phyloP scores from a whole-genome alignment of 2,113 vertebrate genomes.

The Charina bottae region DNA sequence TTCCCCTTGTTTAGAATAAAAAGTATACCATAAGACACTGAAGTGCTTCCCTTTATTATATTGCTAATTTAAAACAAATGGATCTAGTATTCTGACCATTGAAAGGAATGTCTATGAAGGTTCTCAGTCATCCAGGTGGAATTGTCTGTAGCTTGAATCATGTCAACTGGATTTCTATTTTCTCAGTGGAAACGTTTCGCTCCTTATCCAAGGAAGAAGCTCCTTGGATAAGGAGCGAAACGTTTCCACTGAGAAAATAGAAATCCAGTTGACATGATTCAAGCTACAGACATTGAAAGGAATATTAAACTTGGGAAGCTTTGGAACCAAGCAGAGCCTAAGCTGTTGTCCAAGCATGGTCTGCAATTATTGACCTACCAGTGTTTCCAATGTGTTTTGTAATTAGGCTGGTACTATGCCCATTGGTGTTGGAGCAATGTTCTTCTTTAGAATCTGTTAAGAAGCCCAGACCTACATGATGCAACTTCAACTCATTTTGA shows the following conservation, averaged over 20 bases:
- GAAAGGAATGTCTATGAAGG: too few species aligned
- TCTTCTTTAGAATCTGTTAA: not conserved
- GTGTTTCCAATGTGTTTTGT: not conserved
- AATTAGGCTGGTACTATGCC: not conserved
- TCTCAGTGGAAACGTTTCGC: too few species aligned
- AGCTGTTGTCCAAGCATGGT: not conserved
- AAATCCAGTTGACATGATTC: too few species aligned
- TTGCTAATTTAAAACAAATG: not conserved
- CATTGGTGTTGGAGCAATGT: not conserved
- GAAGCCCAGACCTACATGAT: not conserved
- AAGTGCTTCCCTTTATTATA: not conserved
- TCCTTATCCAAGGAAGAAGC: too few species aligned
- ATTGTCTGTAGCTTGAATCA: too few species aligned
- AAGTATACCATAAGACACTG: not conserved
- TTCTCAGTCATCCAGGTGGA: too few species aligned
- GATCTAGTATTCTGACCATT: not conserved
- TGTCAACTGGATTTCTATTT: too few species aligned
- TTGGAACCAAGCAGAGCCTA: not conserved
- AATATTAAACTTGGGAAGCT: not conserved
- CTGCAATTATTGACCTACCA: not conserved
- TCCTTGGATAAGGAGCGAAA: too few species aligned
- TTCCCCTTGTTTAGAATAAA: not conserved
- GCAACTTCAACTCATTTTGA: not conserved
- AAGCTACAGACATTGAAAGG: not conserved
- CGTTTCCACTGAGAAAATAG: too few species aligned